Percentiles rank a stretch among this genome's conserved stretches.
Conservation (phyloP, 2,797 vertebrate genomes). For the Setipinna tenuifilis region DNA sequence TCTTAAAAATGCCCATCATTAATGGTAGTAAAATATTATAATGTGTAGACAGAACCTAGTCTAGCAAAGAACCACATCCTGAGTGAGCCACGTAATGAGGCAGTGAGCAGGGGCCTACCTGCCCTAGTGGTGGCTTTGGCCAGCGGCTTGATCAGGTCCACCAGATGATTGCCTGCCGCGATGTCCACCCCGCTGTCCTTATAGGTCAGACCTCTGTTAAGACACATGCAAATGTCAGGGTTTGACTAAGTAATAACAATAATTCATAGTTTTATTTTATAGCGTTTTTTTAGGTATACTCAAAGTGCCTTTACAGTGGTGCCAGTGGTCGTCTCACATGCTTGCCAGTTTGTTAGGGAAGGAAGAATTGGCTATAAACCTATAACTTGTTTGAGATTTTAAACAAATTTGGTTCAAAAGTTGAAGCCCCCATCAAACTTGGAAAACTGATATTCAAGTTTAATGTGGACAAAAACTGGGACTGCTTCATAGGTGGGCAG, state of each 20-base stretch:
- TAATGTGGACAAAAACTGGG: no score
- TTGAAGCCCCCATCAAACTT: no score
- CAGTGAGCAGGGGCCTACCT: constrained; percentile 71
- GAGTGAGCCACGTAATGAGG: no score
- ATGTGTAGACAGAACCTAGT: no score
- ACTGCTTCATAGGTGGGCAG: no score
- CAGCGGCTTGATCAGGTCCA: constrained; percentile 91
- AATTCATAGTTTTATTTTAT: no score
- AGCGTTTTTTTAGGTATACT: no score
- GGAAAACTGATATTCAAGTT: no score
- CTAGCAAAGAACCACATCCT: no score
- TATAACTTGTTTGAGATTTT: background rate
- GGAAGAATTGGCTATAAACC: background rate
- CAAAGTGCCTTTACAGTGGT: no score
- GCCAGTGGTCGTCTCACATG: background rate
- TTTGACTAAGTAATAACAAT: background rate
- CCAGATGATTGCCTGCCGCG: constrained; percentile 90
- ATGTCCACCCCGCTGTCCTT: constrained; percentile 96
- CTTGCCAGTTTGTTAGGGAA: background rate
- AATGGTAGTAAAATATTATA: no score
- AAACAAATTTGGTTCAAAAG: background rate
- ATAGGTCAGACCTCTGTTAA: constrained; percentile 87
- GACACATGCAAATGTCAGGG: background rate
- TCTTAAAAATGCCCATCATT: no score
- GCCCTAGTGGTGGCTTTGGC: constrained; percentile 89